A percentile compares a stretch with the other conserved stretches of the same genome.
Evolutionary conservation across 2,797 vertebrate species (phyloP).

Genomic region (Acanthurus tractus): DNA sequence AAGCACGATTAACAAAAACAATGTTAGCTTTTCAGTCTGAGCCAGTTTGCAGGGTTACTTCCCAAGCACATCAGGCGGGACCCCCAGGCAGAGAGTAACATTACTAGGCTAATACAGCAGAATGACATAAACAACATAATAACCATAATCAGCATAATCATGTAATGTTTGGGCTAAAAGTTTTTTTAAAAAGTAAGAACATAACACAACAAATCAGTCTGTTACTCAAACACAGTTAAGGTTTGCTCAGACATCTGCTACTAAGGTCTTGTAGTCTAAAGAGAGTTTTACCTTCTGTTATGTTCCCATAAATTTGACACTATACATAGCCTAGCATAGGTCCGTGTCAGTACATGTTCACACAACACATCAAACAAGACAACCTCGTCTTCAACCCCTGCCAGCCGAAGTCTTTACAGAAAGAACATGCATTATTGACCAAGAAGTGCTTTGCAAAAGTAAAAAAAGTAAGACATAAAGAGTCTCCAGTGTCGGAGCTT

Average conservation of each 20-base stretch:
- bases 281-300: background rate
- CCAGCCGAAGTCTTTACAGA: constrained; percentile 51
- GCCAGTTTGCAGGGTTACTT: no score
- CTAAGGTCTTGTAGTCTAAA: background rate
- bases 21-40: no score
- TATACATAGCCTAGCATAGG: background rate
- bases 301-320: background rate
- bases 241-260: background rate
- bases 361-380: background rate
- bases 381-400: constrained; percentile 30
- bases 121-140: no score
- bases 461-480: constrained; percentile 50
- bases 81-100: no score
- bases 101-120: no score
- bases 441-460: constrained; percentile 45
- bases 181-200: no score
- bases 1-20: no score
- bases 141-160: no score
- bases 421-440: constrained; percentile 71
- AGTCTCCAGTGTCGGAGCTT: constrained; percentile 44
- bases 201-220: no score
- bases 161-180: no score
- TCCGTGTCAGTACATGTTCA: constrained; percentile 7
- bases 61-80: no score
- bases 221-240: background rate